Conservation (phyloP, 64 coral and sea anemone genomes). For the Stichodactyla mertensii region DNA sequence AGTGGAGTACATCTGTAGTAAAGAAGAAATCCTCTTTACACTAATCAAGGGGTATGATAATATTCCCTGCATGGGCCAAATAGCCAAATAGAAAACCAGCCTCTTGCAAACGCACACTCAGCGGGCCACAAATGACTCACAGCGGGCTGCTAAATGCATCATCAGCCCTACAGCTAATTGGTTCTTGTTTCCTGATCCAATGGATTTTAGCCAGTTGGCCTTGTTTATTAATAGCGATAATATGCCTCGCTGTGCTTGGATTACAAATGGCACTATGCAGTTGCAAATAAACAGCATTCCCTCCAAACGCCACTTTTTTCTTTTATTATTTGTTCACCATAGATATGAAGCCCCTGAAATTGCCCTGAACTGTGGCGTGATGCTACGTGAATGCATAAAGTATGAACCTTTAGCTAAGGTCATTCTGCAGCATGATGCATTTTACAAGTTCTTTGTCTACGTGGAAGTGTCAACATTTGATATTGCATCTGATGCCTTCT, state of each 20-base stretch:
- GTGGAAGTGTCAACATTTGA: conserved; percentile 98
- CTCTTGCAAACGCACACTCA: too few species aligned
- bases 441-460: conserved; percentile 79
- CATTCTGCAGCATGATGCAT: conserved; percentile 31
- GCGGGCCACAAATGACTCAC: too few species aligned
- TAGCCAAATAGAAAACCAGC: too few species aligned
- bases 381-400: conserved; percentile 82
- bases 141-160: too few species aligned
- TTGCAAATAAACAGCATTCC: too few species aligned
- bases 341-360: conserved; percentile 79
- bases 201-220: too few species aligned
- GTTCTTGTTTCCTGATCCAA: too few species aligned
- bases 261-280: too few species aligned
- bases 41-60: conserved; percentile 74
- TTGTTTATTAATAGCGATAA: too few species aligned
- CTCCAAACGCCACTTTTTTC: background rate
- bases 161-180: too few species aligned
- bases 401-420: conserved; percentile 53
- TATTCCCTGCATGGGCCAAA: too few species aligned
- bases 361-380: conserved; percentile 85
- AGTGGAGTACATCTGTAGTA: conserved; percentile 59
- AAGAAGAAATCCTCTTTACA: conserved; percentile 8
- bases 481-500: conserved; percentile 97
- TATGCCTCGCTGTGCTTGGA: too few species aligned
- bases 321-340: background rate